A percentile compares a stretch with the other conserved stretches of the same genome.
Evolutionary conservation across 2,113 vertebrate species (phyloP).

Genomic region (Sylvietta virens): DNA sequence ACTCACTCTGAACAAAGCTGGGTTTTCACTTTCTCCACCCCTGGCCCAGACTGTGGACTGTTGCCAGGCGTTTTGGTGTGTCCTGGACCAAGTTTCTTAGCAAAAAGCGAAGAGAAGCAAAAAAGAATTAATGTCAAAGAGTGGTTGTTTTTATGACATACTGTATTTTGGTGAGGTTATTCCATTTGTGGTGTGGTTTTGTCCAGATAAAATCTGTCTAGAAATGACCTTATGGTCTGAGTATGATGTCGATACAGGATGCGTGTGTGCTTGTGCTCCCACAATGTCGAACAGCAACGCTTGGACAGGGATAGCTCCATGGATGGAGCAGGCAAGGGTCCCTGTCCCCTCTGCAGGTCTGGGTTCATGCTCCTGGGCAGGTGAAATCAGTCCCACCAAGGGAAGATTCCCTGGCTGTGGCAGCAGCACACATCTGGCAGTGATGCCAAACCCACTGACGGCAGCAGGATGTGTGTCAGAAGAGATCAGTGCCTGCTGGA

Average conservation of each 20-base stretch:
- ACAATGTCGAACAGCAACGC: fast-evolving
- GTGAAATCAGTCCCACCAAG: background rate
- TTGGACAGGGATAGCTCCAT: background rate
- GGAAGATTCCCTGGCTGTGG: background rate
- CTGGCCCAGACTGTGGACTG: background rate
- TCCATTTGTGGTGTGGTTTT: background rate
- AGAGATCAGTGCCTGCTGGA: background rate
- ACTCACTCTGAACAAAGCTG: background rate
- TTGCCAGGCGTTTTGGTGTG: background rate
- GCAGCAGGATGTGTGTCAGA: fast-evolving
- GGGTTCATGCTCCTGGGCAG: background rate
- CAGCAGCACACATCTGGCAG: background rate
- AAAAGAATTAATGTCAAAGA: slow-evolving; percentile 18
- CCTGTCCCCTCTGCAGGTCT: background rate
- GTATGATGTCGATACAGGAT: slow-evolving; percentile 27
- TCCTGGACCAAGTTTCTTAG: background rate
- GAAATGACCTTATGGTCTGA: slow-evolving; percentile 67
- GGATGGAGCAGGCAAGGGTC: background rate
- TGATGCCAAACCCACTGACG: background rate
- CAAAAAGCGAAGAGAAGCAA: slow-evolving; percentile 39
- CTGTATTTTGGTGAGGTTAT: background rate
- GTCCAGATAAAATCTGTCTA: slow-evolving; percentile 32
- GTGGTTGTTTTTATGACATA: background rate
- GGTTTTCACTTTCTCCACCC: background rate
- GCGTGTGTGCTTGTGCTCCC: background rate